A percentile compares a stretch with the other conserved stretches of the same genome.
These are phyloP conservation scores for Eretmocerus hayati DNA, from an alignment of 2,888 invertebrate species.

Conservation along the genomic window DNA sequence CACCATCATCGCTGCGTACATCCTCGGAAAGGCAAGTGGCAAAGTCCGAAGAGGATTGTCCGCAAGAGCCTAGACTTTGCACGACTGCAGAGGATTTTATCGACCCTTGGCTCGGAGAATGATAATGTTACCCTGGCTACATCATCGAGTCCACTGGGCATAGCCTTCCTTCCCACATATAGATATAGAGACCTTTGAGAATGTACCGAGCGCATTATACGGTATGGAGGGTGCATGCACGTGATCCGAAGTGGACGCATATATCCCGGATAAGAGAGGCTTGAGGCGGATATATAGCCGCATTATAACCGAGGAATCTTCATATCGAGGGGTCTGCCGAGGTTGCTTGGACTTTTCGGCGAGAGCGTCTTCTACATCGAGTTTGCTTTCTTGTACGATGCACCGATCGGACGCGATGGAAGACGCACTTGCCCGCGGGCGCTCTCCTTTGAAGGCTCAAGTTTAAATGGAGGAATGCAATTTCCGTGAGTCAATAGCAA, in stretches of 20 bases:
- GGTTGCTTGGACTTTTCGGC: too few relatives aligned
- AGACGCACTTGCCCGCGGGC: conserved; percentile 18
- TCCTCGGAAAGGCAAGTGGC: too few relatives aligned
- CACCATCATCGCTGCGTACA: too few relatives aligned
- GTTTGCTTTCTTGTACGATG: conserved; percentile 10
- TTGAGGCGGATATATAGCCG: conserved; percentile 17
- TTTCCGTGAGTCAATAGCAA: conserved; percentile 25
- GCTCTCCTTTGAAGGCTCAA: conserved; percentile 22
- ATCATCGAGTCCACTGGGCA: background rate
- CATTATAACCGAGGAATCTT: conserved; percentile 20
- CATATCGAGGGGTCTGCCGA: conserved; percentile 12
- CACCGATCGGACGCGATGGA: background rate
- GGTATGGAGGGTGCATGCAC: background rate
- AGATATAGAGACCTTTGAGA: background rate
- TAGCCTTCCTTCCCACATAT: too few relatives aligned
- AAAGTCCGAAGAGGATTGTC: too few relatives aligned
- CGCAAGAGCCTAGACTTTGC: too few relatives aligned
- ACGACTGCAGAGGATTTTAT: too few relatives aligned
- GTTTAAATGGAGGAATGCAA: conserved; percentile 25
- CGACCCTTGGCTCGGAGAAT: conserved; percentile 8
- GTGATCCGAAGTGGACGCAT: background rate
- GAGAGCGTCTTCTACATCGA: too few relatives aligned
- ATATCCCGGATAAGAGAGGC: conserved; percentile 11
- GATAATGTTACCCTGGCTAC: conserved; percentile 10
- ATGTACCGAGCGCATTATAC: conserved; percentile 4